Conservation (phyloP, 2,797 vertebrate genomes). For the Chelon labrosus region DNA sequence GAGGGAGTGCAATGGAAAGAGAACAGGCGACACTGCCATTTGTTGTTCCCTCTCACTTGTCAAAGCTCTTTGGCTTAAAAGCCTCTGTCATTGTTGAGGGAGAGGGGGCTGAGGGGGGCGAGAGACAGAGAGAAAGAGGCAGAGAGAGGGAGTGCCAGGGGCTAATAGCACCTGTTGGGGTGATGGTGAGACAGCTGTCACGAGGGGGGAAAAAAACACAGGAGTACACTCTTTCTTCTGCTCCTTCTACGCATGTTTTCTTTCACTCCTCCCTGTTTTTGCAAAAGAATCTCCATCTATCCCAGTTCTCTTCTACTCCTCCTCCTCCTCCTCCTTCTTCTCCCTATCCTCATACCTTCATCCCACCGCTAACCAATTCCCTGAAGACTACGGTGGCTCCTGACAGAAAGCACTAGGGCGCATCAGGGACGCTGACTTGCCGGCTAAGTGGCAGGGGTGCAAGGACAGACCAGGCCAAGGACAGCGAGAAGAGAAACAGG, state of each 20-base stretch:
- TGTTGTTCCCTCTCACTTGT: constrained; percentile 95
- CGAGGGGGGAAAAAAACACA: constrained; percentile 35
- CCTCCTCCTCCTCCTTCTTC: background rate
- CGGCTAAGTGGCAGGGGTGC: constrained; percentile 43
- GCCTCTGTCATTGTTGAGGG: constrained; percentile 91
- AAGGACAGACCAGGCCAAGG: constrained; percentile 62
- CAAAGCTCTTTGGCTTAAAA: constrained; percentile 94
- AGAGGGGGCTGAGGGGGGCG: constrained; percentile 59
- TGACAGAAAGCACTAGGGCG: constrained; percentile 48
- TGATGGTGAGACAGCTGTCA: constrained; percentile 91
- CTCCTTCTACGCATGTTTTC: constrained; percentile 27
- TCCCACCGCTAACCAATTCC: constrained; percentile 26
- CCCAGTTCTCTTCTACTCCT: constrained; percentile 18
- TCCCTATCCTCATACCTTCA: constrained; percentile 21
- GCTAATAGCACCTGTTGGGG: constrained; percentile 94
- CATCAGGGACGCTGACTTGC: constrained; percentile 46
- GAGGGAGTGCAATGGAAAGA: constrained; percentile 82
- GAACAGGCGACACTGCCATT: constrained; percentile 89
- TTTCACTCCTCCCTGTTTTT: constrained; percentile 33
- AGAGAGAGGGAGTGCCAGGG: constrained; percentile 63
- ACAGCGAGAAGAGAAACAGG: constrained; percentile 5
- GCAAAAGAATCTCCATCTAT: constrained; percentile 26
- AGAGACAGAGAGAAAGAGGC: constrained; percentile 51
- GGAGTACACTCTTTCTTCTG: constrained; percentile 47
- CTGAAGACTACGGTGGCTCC: constrained; percentile 36